Evolutionary conservation across 2,888 invertebrate genomes (phyloP).

Genomic region (Drosophila pullipes): DNA sequence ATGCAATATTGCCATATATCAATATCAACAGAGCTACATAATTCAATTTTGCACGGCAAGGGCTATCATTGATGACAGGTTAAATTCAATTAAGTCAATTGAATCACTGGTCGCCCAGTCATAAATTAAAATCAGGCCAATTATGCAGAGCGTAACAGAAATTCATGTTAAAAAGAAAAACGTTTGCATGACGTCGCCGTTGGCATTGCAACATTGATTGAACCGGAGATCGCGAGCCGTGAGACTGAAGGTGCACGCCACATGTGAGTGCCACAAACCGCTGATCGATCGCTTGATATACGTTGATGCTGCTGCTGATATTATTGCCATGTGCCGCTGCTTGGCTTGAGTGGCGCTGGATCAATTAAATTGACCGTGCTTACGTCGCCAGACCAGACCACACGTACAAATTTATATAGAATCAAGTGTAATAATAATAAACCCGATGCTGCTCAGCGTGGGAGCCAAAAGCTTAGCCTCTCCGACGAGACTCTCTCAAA

Average conservation of each 20-base stretch:
- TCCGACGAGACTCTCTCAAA: slow-evolving; percentile 21
- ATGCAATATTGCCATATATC: slow-evolving; percentile 73
- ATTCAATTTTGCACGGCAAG: slow-evolving; percentile 53
- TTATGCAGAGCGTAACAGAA: slow-evolving; percentile 46
- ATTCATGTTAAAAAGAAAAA: slow-evolving; percentile 24
- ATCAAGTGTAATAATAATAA: slow-evolving; percentile 14
- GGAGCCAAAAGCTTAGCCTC: slow-evolving; percentile 45
- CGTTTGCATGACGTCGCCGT: slow-evolving; percentile 41
- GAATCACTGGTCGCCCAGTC: slow-evolving; percentile 63
- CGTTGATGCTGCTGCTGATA: neutral
- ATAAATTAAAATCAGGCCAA: slow-evolving; percentile 64
- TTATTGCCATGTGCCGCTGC: slow-evolving; percentile 27
- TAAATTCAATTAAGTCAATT: slow-evolving; percentile 71
- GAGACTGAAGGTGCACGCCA: slow-evolving; percentile 57
- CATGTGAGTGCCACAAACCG: slow-evolving; percentile 37
- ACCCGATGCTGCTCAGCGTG: slow-evolving; percentile 48
- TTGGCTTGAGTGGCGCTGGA: slow-evolving; percentile 55
- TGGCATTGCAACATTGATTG: slow-evolving; percentile 56
- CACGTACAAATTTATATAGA: slow-evolving; percentile 3
- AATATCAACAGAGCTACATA: slow-evolving; percentile 68
- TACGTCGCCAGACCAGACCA: slow-evolving; percentile 46
- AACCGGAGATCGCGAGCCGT: slow-evolving; percentile 26
- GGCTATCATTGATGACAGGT: slow-evolving; percentile 42
- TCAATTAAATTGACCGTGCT: slow-evolving; percentile 76
- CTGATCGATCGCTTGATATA: slow-evolving; percentile 40